Conservation (phyloP, 2,797 vertebrate species). For the Enteromius unitaeniatus region DNA sequence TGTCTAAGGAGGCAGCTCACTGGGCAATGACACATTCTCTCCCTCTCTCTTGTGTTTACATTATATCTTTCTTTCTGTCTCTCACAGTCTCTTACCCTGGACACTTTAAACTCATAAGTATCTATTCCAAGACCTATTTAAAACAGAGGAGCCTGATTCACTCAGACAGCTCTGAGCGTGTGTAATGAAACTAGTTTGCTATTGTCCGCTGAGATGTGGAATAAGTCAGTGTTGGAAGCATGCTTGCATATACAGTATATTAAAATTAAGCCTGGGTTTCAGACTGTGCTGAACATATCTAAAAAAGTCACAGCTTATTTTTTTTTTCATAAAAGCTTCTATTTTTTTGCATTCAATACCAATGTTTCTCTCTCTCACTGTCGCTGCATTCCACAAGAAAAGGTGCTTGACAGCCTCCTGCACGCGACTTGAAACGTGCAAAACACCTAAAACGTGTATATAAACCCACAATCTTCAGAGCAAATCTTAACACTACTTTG, state of each 20-base stretch:
- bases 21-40: not conserved
- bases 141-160: slow-evolving; percentile 4
- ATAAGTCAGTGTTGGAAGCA: slow-evolving; percentile 9
- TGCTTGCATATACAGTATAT: slow-evolving; percentile 32
- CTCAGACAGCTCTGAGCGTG: slow-evolving; percentile 8
- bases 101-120: slow-evolving; percentile 18
- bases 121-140: slow-evolving; percentile 21
- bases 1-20: not conserved
- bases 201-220: slow-evolving; percentile 15
- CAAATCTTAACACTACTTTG: slow-evolving; percentile 27
- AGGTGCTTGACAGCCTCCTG: not conserved
- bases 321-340: not conserved
- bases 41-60: not conserved
- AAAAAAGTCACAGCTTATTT: slow-evolving; percentile 32
- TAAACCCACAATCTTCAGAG: slow-evolving; percentile 29
- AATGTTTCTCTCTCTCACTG: not conserved
- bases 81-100: not conserved
- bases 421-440: not conserved
- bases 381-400: not conserved
- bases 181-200: slow-evolving; percentile 34
- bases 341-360: slow-evolving; percentile 23
- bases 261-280: slow-evolving; percentile 36
- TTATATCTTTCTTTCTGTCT: not conserved
- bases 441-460: slow-evolving; percentile 9
- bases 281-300: slow-evolving; percentile 6